Evolutionary conservation across 1,140 invertebrate genomes (phyloP).

Genomic region (Drosophila ambigua): DNA sequence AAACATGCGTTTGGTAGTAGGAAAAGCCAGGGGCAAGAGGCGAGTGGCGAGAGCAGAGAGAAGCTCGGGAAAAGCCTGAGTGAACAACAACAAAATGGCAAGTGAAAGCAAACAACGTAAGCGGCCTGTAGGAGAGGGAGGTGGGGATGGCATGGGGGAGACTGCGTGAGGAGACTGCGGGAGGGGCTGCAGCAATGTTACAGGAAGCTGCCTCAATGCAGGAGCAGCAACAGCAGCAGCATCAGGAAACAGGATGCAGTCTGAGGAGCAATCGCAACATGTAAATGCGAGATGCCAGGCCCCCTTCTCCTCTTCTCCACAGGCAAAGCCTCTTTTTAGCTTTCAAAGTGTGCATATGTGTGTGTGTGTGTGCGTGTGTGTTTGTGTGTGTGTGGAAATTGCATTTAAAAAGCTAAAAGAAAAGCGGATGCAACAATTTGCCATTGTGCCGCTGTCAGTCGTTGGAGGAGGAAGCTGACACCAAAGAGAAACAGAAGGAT

Average conservation of each 20-base stretch:
- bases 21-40: conserved; percentile 15
- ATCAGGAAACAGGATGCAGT: conserved; percentile 42
- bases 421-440: conserved; percentile 75
- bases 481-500: no score
- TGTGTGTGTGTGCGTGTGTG: conserved; percentile 25
- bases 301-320: no score
- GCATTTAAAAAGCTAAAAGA: conserved; percentile 73
- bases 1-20: background rate
- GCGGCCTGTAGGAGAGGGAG: conserved; percentile 25
- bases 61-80: conserved; percentile 1
- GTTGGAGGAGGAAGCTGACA: background rate
- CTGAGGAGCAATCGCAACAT: conserved; percentile 46
- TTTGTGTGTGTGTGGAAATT: conserved; percentile 37
- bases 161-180: background rate
- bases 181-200: conserved; percentile 45
- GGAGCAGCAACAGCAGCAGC: conserved; percentile 37
- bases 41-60: background rate
- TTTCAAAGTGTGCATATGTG: background rate
- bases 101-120: conserved; percentile 74
- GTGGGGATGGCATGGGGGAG: no score
- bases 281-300: conserved; percentile 26
- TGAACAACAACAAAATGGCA: conserved; percentile 42
- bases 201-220: conserved; percentile 38
- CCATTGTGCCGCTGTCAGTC: conserved; percentile 50
- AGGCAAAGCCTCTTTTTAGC: background rate